A percentile compares a stretch with the other conserved stretches of the same genome.
Evolutionary conservation across 2,797 vertebrate species (phyloP).

Genomic region (Sparus aurata): DNA sequence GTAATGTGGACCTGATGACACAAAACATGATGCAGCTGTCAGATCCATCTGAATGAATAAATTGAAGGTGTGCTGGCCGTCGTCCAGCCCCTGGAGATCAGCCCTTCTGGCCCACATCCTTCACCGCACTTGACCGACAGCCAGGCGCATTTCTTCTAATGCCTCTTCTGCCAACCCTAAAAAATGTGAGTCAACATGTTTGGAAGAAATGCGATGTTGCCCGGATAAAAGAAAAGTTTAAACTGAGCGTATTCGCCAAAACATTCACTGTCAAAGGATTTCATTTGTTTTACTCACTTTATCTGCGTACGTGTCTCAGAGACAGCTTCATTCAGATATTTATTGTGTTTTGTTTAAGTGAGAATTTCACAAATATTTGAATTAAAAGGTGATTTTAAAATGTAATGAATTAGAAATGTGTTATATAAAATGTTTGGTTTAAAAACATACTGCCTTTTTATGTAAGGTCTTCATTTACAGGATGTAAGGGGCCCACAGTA

Average conservation of each 20-base stretch:
- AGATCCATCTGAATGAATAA: slow-evolving; percentile 45
- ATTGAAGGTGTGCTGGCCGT: slow-evolving; percentile 30
- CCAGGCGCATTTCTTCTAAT: slow-evolving; percentile 3
- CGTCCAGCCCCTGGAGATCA: slow-evolving; percentile 29
- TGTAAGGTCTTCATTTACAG: no score
- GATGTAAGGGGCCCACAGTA: no score
- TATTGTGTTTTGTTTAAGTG: no score
- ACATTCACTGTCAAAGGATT: not conserved
- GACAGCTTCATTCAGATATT: no score
- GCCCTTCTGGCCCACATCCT: slow-evolving; percentile 23
- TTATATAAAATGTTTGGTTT: no score
- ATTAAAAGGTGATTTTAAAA: no score
- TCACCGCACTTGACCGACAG: slow-evolving; percentile 17
- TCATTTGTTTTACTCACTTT: not conserved
- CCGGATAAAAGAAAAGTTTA: not conserved
- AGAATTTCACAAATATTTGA: no score
- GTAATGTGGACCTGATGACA: slow-evolving; percentile 38
- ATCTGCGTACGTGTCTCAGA: not conserved
- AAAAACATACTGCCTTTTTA: no score
- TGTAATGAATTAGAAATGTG: no score
- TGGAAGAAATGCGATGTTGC: not conserved
- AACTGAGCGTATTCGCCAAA: not conserved
- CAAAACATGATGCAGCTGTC: slow-evolving; percentile 41
- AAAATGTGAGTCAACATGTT: not conserved
- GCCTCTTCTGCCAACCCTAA: slow-evolving; percentile 3